These are phyloP conservation scores for Morus bassanus DNA, from an alignment of 2,797 vertebrate genomes.

Conservation along the genomic window DNA sequence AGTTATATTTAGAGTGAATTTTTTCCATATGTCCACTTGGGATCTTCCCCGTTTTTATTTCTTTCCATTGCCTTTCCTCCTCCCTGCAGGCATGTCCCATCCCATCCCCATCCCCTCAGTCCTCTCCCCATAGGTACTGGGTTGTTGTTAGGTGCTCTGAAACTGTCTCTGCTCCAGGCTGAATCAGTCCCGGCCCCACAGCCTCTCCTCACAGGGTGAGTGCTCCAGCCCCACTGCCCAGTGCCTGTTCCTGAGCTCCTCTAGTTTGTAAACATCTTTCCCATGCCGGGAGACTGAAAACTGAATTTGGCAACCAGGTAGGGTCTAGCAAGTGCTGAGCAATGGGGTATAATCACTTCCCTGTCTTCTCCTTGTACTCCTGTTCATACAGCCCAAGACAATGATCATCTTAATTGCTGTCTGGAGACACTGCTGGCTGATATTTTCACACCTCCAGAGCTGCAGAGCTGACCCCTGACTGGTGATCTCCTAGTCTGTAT, in stretches of 20 bases:
- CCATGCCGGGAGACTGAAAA: background rate
- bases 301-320: background rate
- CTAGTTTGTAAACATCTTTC: background rate
- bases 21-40: background rate
- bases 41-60: background rate
- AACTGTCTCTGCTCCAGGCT: background rate
- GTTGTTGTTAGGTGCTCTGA: background rate
- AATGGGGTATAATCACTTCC: background rate
- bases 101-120: fast-evolving
- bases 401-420: fast-evolving
- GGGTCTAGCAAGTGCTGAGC: background rate
- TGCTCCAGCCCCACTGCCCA: background rate
- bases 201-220: background rate
- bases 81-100: background rate
- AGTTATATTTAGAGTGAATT: background rate
- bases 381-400: background rate
- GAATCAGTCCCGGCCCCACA: background rate
- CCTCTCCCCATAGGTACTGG: background rate
- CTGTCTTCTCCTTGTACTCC: background rate
- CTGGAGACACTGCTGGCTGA: background rate
- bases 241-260: fast-evolving
- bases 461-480: background rate
- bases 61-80: background rate
- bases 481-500: background rate
- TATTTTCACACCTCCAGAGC: background rate